A percentile compares a stretch with the other conserved stretches of the same genome.
Evolutionary conservation across 2,888 invertebrate genomes (phyloP).

Genomic region (Amorpha juglandis): DNA sequence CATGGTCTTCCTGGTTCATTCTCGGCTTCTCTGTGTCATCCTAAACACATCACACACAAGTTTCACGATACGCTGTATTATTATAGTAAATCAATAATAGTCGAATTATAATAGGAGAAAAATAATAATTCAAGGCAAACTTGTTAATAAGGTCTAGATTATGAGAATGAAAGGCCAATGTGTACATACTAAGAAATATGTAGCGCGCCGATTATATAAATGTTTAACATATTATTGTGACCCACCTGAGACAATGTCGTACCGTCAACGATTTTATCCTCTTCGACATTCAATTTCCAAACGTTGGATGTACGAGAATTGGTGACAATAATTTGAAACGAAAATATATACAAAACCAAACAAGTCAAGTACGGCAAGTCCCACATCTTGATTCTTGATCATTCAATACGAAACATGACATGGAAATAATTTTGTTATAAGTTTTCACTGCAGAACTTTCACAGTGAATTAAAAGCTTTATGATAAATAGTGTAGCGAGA

Average conservation of each 20-base stretch:
- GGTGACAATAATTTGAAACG: constrained; percentile 88
- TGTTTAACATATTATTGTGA: constrained; percentile 50
- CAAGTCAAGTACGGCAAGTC: constrained; percentile 85
- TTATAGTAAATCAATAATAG: neutral
- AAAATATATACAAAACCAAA: constrained; percentile 88
- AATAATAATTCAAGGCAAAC: constrained; percentile 53
- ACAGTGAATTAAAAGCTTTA: constrained; percentile 41
- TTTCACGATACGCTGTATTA: neutral
- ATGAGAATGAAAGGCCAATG: constrained; percentile 47
- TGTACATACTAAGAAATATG: constrained; percentile 44
- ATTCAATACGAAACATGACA: constrained; percentile 60
- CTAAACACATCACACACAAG: constrained; percentile 47
- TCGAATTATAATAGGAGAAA: constrained; percentile 33
- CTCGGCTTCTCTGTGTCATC: constrained; percentile 72
- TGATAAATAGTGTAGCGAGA: neutral
- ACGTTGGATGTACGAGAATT: constrained; percentile 93
- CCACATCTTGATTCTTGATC: constrained; percentile 81
- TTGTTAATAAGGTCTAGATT: constrained; percentile 41
- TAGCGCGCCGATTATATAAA: constrained; percentile 69
- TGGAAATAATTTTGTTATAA: constrained; percentile 55
- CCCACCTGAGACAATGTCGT: constrained; percentile 83
- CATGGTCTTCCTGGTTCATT: constrained; percentile 86
- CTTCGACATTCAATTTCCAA: constrained; percentile 92
- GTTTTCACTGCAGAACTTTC: constrained; percentile 52
- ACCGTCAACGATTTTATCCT: constrained; percentile 89